These are phyloP conservation scores for Macrosoma leucophasiata DNA, from an alignment of 2,888 invertebrate species.

Conservation along the genomic window DNA sequence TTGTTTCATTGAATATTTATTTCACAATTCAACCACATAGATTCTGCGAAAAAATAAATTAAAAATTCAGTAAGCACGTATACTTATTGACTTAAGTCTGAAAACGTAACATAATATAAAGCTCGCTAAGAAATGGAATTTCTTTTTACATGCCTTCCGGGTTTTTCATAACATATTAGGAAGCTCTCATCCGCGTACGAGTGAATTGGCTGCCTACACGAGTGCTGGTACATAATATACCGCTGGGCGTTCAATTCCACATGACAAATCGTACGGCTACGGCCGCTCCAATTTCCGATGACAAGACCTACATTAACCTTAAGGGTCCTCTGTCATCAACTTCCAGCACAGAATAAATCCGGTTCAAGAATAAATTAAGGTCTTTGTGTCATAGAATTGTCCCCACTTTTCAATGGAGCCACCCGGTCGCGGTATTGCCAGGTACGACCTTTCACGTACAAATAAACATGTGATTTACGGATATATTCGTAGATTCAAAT, in stretches of 20 bases:
- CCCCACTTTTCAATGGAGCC: conserved; percentile 41
- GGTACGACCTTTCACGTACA: conserved; percentile 38
- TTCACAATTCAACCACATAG: too few species aligned
- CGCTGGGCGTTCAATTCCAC: conserved; percentile 57
- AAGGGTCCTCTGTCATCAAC: conserved; percentile 64
- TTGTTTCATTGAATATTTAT: too few species aligned
- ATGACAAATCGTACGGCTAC: conserved; percentile 61
- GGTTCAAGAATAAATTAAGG: conserved; percentile 71
- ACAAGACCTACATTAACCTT: conserved; percentile 69
- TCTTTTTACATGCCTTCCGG: too few species aligned
- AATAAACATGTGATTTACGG: conserved; percentile 46
- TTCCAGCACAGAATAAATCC: conserved; percentile 62
- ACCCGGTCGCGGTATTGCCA: conserved; percentile 27
- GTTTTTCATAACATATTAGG: too few species aligned
- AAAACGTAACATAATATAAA: too few species aligned
- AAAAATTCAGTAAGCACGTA: too few species aligned
- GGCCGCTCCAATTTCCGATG: conserved; percentile 63
- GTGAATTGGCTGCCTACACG: too few species aligned
- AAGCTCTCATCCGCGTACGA: conserved; percentile 22
- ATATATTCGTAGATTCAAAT: conserved; percentile 34
- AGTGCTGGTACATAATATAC: too few species aligned
- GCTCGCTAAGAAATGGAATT: too few species aligned
- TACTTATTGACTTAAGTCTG: too few species aligned
- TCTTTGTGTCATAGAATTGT: conserved; percentile 60
- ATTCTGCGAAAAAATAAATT: too few species aligned